Base-by-base conservation (phyloP, 2,113 vertebrate genomes). In the Athene noctua region DNA sequence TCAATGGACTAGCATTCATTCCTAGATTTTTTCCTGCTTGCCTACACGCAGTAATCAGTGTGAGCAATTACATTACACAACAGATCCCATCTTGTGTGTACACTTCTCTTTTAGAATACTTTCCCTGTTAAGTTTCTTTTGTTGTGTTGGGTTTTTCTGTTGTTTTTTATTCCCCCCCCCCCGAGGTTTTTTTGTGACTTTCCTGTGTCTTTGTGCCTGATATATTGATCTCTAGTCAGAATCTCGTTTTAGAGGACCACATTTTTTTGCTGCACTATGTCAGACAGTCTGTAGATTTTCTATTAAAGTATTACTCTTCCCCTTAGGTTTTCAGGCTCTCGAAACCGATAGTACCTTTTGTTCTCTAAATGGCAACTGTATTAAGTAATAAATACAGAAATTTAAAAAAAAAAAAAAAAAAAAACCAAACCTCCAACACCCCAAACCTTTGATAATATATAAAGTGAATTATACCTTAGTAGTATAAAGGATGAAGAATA, bases 371-470 rank as follows among this genome's bases (percentile, higher is more conserved):
- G 10, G 2, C 5, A 38, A 52, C 13, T 17, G 3, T n/a, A 38
- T 86, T 61, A 52, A 75, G 10, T 14, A 70, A 52, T 67, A 90
- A 82, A 59, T 58, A 66, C 2, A 78, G 55, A n/a, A 54, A 79
- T 40, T 44, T 2, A 10, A 47, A 54, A 26, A 70, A 7, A 8
- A 32, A 85, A 67, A 21, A 2, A 47, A 8, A 47, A 47, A 20
- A 18, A n/a, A 3, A 38, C 38, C 38, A 6, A 61, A 1, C 6
- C 38, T 38, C 3, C 11, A 73, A 8, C 5, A 1, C 2, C 5
- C 10, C 4, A 73, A 80, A 57, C 2, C 6, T 63, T 85, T n/a
- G 47, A 8, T 62, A 80, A 30, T 62, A 30, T 15, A 89, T 42
- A 11, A 59, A 75, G 3, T 36, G 13, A 82, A 49, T 61, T 44